Percentiles rank a stretch among this genome's conserved stretches.
phyloP scores from a whole-genome alignment of 2,888 invertebrate genomes.

The Metopia argyrocephala region DNA sequence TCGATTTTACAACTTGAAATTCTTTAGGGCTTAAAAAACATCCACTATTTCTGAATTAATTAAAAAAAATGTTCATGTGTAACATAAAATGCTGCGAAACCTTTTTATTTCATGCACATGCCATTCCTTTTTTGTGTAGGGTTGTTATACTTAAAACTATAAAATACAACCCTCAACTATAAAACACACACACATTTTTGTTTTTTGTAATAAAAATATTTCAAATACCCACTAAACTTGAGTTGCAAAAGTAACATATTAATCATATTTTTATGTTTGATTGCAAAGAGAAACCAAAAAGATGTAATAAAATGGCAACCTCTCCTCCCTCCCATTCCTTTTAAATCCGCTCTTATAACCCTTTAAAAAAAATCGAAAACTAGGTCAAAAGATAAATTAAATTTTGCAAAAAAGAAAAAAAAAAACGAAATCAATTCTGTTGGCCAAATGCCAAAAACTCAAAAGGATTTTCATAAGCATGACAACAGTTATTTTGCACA shows the following conservation, averaged over 20 bases:
- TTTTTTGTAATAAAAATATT: neutral
- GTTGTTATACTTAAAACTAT: neutral
- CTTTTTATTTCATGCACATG: no score
- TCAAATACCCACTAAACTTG: neutral
- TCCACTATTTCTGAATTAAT: no score
- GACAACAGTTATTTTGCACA: neutral
- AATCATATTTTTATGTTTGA: neutral
- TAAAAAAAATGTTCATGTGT: no score
- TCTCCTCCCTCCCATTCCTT: neutral
- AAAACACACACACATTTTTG: neutral
- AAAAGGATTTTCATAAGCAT: conserved; percentile 40
- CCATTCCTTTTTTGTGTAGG: neutral
- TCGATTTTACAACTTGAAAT: no score
- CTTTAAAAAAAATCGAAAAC: neutral
- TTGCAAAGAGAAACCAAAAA: neutral
- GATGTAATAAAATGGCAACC: neutral
- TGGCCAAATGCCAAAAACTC: conserved; percentile 42
- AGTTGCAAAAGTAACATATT: neutral
- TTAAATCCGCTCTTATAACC: neutral
- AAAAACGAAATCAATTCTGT: neutral
- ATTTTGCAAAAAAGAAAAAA: neutral
- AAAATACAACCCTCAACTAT: neutral
- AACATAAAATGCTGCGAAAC: no score
- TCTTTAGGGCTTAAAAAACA: no score
- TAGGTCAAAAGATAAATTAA: neutral